Percentiles rank a stretch among this genome's conserved stretches.
These are phyloP conservation scores for Caenorhabditis tropicalis DNA, from an alignment of 1,140 invertebrate species.

Conservation along the genomic window DNA sequence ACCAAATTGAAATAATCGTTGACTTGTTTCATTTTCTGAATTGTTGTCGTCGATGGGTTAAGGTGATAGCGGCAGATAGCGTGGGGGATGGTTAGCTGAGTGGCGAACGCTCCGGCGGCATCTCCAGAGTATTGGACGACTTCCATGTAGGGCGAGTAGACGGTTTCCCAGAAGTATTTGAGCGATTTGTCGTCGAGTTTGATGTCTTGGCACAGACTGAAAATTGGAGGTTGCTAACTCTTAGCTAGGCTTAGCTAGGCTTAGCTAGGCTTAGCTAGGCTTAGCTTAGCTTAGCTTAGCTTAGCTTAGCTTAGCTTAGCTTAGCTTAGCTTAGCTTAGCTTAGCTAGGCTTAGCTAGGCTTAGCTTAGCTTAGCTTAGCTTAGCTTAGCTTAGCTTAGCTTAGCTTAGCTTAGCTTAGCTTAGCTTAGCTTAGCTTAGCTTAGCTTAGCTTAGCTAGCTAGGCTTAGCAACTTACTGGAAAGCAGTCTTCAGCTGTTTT, in stretches of 20 bases:
- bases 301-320: too few species aligned
- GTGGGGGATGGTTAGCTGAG: conserved; percentile 34
- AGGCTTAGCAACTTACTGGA: conserved; percentile 44
- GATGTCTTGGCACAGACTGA: conserved; percentile 55
- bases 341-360: too few species aligned
- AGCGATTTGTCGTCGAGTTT: conserved; percentile 25
- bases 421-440: too few species aligned
- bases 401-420: too few species aligned
- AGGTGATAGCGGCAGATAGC: conserved; percentile 49
- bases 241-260: too few species aligned
- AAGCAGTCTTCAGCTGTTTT: conserved; percentile 42
- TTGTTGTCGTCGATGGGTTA: background rate
- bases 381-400: too few species aligned
- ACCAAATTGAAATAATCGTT: conserved; percentile 53
- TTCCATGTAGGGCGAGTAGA: conserved; percentile 56
- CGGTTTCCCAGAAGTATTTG: conserved; percentile 56
- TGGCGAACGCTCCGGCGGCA: conserved; percentile 47
- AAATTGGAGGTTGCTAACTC: background rate
- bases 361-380: too few species aligned
- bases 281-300: too few species aligned
- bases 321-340: too few species aligned
- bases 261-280: too few species aligned
- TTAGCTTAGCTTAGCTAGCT: too few species aligned
- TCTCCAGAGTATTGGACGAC: conserved; percentile 56
- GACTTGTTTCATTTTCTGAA: conserved; percentile 49